Percentiles rank a stretch among this genome's conserved stretches.
Evolutionary conservation across 2,797 vertebrate genomes (phyloP).

Genomic region (Aplochiton taeniatus): DNA sequence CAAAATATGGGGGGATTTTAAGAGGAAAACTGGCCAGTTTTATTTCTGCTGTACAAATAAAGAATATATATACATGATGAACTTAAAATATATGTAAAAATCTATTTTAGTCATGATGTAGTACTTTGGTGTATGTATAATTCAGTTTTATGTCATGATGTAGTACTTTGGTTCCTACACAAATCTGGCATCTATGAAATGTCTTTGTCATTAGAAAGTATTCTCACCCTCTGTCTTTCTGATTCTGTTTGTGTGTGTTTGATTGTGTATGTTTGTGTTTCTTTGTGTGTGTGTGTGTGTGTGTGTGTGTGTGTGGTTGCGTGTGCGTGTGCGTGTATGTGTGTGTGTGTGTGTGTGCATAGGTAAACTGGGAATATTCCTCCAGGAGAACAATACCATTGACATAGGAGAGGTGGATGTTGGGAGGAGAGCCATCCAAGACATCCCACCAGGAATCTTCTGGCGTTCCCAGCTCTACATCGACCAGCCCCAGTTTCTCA

Average conservation of each 20-base stretch:
- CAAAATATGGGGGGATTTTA: no score
- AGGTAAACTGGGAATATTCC: slow-evolving; percentile 88
- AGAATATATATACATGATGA: no score
- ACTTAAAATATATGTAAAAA: no score
- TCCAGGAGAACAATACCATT: slow-evolving; percentile 96
- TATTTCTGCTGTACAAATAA: no score
- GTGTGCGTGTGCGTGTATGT: neutral
- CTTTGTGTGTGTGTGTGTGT: neutral
- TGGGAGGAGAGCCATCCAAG: slow-evolving; percentile 88
- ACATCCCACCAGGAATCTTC: slow-evolving; percentile 94
- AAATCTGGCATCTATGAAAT: no score
- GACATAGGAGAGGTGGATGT: slow-evolving; percentile 96
- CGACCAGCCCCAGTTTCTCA: slow-evolving; percentile 95
- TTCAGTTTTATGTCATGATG: no score
- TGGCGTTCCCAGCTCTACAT: slow-evolving; percentile 97
- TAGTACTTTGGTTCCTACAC: no score
- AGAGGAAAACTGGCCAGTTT: no score
- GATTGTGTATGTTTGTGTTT: neutral
- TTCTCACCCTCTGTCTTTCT: no score
- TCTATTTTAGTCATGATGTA: no score
- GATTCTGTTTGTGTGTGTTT: neutral
- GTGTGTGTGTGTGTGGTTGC: neutral
- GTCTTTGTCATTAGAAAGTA: no score
- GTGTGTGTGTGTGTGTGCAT: neutral
- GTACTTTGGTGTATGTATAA: no score